Base-by-base conservation (phyloP, 2,797 vertebrate genomes). In the Holocentrus rufus region DNA sequence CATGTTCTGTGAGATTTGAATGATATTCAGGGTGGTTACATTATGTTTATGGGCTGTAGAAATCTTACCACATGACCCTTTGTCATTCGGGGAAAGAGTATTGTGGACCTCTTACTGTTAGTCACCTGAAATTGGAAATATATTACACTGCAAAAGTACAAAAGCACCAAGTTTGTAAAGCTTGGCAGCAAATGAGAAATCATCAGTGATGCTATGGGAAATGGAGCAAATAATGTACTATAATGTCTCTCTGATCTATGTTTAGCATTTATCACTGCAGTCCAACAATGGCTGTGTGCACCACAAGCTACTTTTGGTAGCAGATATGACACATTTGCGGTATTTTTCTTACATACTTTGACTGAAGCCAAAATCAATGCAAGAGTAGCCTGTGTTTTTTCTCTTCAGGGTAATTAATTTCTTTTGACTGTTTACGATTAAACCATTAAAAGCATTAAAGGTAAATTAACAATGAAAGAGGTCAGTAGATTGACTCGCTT, bases 151-250 rank as follows among this genome's bases (percentile, higher is more conserved):
- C 13, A 18, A 27, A 52, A 25, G 8, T 25, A n/a, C 13, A 18
- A 31, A 52, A 39, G 1, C 7, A 61, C 5, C 8, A 15, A 27
- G 31, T 47, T 47, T 49, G 46, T 52, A 47, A 31, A 44, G 25
- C 22, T 57, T 52, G 9, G 27, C 6, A 14, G 15, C 46, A 77
- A 23, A 71, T 64, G 7, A 17, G 30, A 42, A 25, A 71, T 56
- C 31, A 67, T 5, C 18, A 13, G 25, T 4, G 1, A n/a, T 52
- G 39, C 52, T 58, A 52, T 20, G 22, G 55, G 14, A 60, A 42
- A 53, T 13, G 1, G 6, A 69, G 14, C 14, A 44, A 44, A 57
- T 27, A 52, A 42, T 65, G 18, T 31, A 47, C 52, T 1, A 39
- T 42, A 23, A 68, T 64, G 46, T 49, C 27, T 50, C 9, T 60